Base-by-base conservation (phyloP, 2,113 vertebrate genomes). In the Cololabis saira region DNA sequence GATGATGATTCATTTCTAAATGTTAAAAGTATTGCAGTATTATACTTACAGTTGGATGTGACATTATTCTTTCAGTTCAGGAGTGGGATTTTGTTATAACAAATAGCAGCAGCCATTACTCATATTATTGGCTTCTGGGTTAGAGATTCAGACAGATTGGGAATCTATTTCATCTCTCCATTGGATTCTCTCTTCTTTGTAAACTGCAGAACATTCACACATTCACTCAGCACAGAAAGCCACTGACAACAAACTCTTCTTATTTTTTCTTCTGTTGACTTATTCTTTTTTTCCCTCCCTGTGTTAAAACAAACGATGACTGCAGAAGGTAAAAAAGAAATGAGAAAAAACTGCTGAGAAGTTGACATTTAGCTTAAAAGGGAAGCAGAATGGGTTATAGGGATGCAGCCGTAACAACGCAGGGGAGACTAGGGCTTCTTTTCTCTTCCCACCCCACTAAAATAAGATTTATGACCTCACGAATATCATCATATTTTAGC, bases 351-450 rank as follows among this genome's bases (percentile, higher is more conserved):
- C 41, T 57, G 66, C 79, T 76, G 84, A 90, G 88, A 89, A 91
- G 85, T 89, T 94, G 91, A 93, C 92, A 93, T 94, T 93, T 93
- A 92, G 87, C 90, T 92, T 90, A 91, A 91, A 92, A 27, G 90
- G 90, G 88, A 89, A 83, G 85, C 89, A 84, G 91, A 93, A 90
- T 79, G 84, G 91, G 87, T 90, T 83, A 72, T 82, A 54, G 90
- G 90, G 91, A 92, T 76, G 81, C 81, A 71, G 90, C 84, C 75
- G 74, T 90, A 92, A 93, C 82, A 85, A 92, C 86, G 88, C 83
- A 82, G 87, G 85, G 78, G 86, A 91, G 87, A 87, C 80, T 51
- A 42, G 76, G 75, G 78, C 82, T 87, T 91, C 85, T 86, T 76
- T 83, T 80, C 84, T 85, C 77, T 85, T 74, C 66, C 73, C 60